phyloP scores from a whole-genome alignment of 92 coral and sea anemone species.

The Phenganax marumi region DNA sequence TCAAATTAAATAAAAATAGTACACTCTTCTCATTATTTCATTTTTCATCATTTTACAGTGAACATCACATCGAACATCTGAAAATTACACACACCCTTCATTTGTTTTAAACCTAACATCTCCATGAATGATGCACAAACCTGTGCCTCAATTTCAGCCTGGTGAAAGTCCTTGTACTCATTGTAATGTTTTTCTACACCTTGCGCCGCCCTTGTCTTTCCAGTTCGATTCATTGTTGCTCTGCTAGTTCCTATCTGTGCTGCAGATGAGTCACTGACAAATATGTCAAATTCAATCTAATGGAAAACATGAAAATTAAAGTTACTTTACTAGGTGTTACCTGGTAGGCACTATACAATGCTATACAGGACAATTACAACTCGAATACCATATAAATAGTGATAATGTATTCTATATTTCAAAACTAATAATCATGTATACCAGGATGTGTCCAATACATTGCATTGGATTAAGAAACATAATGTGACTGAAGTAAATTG shows the following conservation, averaged over 20 bases:
- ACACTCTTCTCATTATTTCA: no score
- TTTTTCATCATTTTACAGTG: no score
- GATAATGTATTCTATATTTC: background rate
- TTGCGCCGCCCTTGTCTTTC: constrained; percentile 13
- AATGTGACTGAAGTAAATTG: no score
- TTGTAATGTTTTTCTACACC: constrained; percentile 7
- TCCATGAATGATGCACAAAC: constrained; percentile 53
- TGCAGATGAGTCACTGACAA: constrained; percentile 6
- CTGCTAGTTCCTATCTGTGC: constrained; percentile 14
- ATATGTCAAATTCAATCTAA: constrained; percentile 25
- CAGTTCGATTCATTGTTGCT: constrained; percentile 18
- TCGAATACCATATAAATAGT: background rate
- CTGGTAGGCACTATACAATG: no score
- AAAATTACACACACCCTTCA: background rate
- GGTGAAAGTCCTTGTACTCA: constrained; percentile 53
- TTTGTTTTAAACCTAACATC: constrained; percentile 38
- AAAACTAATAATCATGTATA: background rate
- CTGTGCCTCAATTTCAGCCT: constrained; percentile 49
- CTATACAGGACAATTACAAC: background rate
- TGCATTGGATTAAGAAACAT: background rate
- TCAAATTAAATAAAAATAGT: background rate
- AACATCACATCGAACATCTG: no score
- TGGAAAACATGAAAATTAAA: no score
- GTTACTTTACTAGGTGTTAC: no score
- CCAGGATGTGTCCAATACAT: background rate